phyloP scores from a whole-genome alignment of 2,797 vertebrate genomes.

The Alca torda region DNA sequence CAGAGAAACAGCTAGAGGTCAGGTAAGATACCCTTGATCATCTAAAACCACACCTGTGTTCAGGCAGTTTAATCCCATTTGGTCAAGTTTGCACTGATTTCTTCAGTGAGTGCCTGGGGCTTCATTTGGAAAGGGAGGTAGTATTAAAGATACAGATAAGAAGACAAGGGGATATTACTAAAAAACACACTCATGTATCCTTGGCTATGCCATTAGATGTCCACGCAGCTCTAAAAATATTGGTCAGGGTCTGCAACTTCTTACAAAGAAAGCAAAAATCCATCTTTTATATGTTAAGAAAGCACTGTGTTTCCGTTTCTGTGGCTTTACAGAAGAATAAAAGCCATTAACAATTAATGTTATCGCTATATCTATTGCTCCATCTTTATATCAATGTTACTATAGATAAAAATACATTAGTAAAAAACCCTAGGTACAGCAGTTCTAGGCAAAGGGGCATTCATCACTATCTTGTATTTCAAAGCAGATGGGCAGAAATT shows the following conservation, averaged over 20 bases:
- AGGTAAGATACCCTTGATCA: neutral
- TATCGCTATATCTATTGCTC: neutral
- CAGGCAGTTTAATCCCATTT: neutral
- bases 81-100: neutral
- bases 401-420: neutral
- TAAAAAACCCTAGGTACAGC: neutral
- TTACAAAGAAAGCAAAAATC: neutral
- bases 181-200: neutral
- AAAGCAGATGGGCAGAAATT: conserved; percentile 3
- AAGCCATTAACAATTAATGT: neutral
- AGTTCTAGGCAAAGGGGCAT: neutral
- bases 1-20: neutral
- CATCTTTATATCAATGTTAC: neutral
- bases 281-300: neutral
- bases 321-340: neutral
- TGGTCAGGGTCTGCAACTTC: neutral
- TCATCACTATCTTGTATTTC: neutral
- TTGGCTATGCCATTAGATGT: neutral
- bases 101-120: neutral
- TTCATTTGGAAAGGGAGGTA: neutral
- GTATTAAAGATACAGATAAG: neutral
- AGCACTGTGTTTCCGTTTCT: neutral
- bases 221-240: neutral
- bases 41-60: neutral
- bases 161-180: neutral